Conservation (phyloP, 2,113 vertebrate species). For the Scomber japonicus region DNA sequence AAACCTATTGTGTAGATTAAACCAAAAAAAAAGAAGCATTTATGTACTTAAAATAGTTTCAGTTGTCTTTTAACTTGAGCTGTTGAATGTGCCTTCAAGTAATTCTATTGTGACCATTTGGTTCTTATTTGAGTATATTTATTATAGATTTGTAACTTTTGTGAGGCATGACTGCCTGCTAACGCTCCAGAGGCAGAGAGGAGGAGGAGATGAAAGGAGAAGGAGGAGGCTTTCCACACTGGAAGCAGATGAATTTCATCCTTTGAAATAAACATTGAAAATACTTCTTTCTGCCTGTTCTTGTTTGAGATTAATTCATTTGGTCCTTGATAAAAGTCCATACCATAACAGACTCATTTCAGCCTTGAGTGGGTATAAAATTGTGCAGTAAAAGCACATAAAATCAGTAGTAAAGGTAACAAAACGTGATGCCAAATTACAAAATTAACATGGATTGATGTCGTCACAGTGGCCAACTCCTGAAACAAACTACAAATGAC, state of each 20-base stretch:
- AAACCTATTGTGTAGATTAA: not conserved
- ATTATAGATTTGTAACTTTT: conserved; percentile 58
- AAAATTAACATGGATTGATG: not conserved
- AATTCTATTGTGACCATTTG: conserved; percentile 56
- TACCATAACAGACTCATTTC: not conserved
- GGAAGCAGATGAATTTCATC: conserved; percentile 59
- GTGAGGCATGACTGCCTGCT: conserved; percentile 39
- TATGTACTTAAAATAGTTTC: conserved; percentile 35
- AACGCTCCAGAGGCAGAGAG: conserved; percentile 37
- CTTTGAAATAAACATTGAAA: conserved; percentile 75
- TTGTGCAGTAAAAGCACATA: not conserved
- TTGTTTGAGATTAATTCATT: conserved; percentile 50
- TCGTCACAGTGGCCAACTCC: not conserved
- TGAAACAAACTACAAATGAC: not conserved
- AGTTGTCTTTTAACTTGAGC: conserved; percentile 40
- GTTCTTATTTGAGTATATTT: conserved; percentile 64
- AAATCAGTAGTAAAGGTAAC: not conserved
- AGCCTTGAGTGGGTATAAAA: not conserved
- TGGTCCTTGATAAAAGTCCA: conserved; percentile 9
- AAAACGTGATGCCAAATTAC: not conserved
- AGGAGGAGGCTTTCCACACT: conserved; percentile 35
- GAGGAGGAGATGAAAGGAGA: conserved; percentile 10
- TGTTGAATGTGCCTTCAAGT: conserved; percentile 47
- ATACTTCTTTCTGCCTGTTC: conserved; percentile 54
- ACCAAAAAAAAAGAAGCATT: not conserved